Evolutionary conservation across 2,797 vertebrate species (phyloP), one percentile per base, ranked within the genome.

Genomic region (Hyperoplus lanceolatus): DNA sequence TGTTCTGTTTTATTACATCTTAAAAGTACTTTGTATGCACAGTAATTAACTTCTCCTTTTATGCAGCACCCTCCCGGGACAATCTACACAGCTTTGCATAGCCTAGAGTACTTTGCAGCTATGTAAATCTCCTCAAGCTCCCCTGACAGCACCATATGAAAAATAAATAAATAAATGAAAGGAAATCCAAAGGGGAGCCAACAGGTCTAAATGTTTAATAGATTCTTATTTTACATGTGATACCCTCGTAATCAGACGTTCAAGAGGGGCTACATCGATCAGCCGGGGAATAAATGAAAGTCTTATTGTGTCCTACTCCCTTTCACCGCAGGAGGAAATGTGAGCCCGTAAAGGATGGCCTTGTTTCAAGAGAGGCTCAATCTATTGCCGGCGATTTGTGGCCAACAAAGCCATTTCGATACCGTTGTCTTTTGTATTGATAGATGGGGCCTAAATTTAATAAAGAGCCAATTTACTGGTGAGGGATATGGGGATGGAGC

Each of bases 341-440:
- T 91, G 91, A 89, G 88, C 79, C 90, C 89, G 91, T 94, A 91
- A 95, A 94, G 93, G 87, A 92, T 84, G 87, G 77, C 81, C 82
- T 87, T 92, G 89, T 90, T 91, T 93, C 91, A 89, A 83, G 65
- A 84, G 86, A 89, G 88, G 87, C 84, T 89, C 87, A 83, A 89
- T 94, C 88, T 88, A 92, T 93, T 92, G 82, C 86, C 80, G 86
- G 83, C 81, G 59, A 93, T 93, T 94, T 93, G 92, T 85, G 89
- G 86, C 90, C 92, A 93, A 90, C 90, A 91, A 94, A 93, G 90
- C 93, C 81, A 93, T 95, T 95, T 93, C 78, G 77, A 93, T 89
- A 86, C 82, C 74, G 48, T 81, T 92, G 29, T 29, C 29, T 88
- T 90, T 89, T 83, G 79, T 92, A 94, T 92, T 95, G 94, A 95